Base-by-base conservation (phyloP, 2,888 invertebrate genomes). In the Caenorhabditis becei region DNA sequence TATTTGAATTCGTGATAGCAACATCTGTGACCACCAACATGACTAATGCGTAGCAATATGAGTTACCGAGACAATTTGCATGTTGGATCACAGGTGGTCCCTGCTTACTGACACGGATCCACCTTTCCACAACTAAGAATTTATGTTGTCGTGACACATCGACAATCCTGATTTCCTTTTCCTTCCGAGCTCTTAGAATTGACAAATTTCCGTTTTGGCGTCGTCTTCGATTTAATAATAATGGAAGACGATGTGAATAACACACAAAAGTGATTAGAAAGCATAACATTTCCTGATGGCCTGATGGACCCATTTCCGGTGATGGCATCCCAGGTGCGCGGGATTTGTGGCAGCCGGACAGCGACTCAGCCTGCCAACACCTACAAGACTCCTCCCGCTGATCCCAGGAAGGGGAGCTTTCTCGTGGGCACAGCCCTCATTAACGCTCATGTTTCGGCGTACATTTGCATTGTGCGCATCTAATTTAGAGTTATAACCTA, bases 381-480 rank as follows among this genome's bases (percentile, higher is more conserved):
- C 47, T 67, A 77, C 54, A 56, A 10, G 59, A 26, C 44, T 5
- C 49, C 11, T 53, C 49, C 63, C n/a, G 63, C 53, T 75, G 59
- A 75, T 75, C 75, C 66, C 16, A 35, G 49, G 35, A 49, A 32
- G 14, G 71, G 24, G 41, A 16, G 49, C 53, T 53, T 66, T 63
- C 28, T 35, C 65, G 28, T n/a, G 41, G 49, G 18, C 28, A 66
- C 28, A 14, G 61, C 67, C 69, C 79, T 80, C 80, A 80, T 80
- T 80, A 80, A 75, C 63, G 59, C 69, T 80, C 80, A 74, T 74
- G 80, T 80, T 80, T 80, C 80, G 44, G 56, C 35, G 61, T 62
- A 62, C 61, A 79, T 79, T 79, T 79, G 79, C 79, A 79, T 79
- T 79, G 79, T 78, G 78, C 59, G 78, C 78, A 71, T 71, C 61